Percentiles rank a stretch among this genome's conserved stretches.
Evolutionary conservation across 2,797 vertebrate species (phyloP).

Genomic region (Crocidura indochinensis): DNA sequence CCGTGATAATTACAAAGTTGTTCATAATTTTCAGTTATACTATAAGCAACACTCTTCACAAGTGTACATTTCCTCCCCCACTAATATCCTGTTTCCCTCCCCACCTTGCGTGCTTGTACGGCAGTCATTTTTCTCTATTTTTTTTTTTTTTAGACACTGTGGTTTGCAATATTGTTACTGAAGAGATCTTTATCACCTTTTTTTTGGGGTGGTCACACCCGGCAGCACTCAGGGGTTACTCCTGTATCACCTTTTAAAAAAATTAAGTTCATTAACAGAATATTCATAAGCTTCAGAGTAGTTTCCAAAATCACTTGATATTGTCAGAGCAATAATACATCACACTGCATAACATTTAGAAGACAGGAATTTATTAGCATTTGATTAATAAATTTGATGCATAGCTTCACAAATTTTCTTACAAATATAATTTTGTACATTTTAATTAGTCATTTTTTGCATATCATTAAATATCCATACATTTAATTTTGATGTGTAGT

Average conservation of each 20-base stretch:
- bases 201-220: too few relatives aligned
- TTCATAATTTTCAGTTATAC: too few relatives aligned
- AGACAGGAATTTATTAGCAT: slow-evolving; percentile 13
- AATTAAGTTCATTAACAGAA: slow-evolving; percentile 23
- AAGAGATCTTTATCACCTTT: too few relatives aligned
- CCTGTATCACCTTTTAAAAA: too few relatives aligned
- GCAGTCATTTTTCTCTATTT: too few relatives aligned
- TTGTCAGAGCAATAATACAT: slow-evolving; percentile 20
- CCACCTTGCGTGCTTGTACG: not conserved
- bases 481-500: slow-evolving; percentile 3
- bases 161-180: too few relatives aligned
- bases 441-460: not conserved
- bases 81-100: too few relatives aligned
- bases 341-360: slow-evolving; percentile 10
- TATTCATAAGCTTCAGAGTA: not conserved
- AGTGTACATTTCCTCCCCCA: too few relatives aligned
- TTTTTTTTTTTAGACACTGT: too few relatives aligned
- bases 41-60: too few relatives aligned
- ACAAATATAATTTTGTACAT: slow-evolving; percentile 1
- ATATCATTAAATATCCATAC: not conserved
- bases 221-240: too few relatives aligned
- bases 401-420: not conserved
- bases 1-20: too few relatives aligned
- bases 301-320: slow-evolving; percentile 51
- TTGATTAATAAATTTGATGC: not conserved